Conservation (phyloP, 2,888 invertebrate genomes). For the Xylocampa areola region DNA sequence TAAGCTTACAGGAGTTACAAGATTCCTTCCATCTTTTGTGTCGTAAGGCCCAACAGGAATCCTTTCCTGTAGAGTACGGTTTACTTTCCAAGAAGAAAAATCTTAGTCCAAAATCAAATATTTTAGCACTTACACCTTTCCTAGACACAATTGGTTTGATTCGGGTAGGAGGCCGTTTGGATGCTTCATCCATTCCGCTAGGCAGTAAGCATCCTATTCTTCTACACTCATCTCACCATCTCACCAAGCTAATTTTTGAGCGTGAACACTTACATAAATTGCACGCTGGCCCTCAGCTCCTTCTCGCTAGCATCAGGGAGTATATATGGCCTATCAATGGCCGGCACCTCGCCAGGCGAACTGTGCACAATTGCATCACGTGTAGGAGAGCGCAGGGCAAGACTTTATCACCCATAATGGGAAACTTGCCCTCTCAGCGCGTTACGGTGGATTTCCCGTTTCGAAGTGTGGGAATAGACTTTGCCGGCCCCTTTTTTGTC, state of each 20-base stretch:
- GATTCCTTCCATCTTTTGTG: neutral
- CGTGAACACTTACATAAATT: slow-evolving; percentile 1
- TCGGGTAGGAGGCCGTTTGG: slow-evolving; percentile 34
- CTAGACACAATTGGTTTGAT: slow-evolving; percentile 30
- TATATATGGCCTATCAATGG: slow-evolving; percentile 24
- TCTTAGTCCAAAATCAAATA: neutral
- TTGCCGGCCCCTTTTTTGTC: slow-evolving; percentile 13
- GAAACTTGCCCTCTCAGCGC: slow-evolving; percentile 3
- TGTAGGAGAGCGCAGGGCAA: slow-evolving; percentile 8
- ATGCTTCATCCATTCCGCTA: slow-evolving; percentile 11
- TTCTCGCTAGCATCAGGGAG: slow-evolving; percentile 16
- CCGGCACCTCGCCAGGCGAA: slow-evolving; percentile 10
- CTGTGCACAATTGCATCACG: slow-evolving; percentile 8
- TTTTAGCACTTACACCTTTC: slow-evolving; percentile 41
- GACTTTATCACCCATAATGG: slow-evolving; percentile 11
- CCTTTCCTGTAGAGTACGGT: neutral
- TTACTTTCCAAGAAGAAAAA: neutral
- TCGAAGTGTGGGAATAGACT: slow-evolving; percentile 10
- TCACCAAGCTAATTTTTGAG: slow-evolving; percentile 12
- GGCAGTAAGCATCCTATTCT: slow-evolving; percentile 25
- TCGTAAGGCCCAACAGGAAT: slow-evolving; percentile 1
- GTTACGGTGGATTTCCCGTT: slow-evolving; percentile 6
- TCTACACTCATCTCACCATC: slow-evolving; percentile 6
- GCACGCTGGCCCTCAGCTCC: slow-evolving; percentile 14
- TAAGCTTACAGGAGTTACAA: slow-evolving; percentile 5